A percentile compares a stretch with the other conserved stretches of the same genome.
These are phyloP conservation scores for Neoniphon sammara DNA, from an alignment of 2,797 vertebrate species.

Conservation along the genomic window DNA sequence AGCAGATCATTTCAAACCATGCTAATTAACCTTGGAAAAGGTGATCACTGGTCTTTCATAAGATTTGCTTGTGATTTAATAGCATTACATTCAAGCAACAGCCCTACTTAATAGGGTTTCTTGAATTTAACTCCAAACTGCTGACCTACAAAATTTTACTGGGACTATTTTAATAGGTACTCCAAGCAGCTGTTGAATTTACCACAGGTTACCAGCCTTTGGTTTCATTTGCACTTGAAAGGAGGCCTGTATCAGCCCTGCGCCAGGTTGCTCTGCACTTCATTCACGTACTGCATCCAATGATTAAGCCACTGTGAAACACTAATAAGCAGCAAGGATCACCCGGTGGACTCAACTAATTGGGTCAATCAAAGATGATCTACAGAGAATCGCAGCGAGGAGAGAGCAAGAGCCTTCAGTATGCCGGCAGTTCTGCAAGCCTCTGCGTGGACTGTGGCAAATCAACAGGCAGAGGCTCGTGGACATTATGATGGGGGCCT, in stretches of 20 bases:
- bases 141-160: conserved; percentile 48
- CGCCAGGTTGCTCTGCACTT: conserved; percentile 72
- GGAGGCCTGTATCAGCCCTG: conserved; percentile 57
- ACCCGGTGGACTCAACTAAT: conserved; percentile 77
- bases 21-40: conserved; percentile 1
- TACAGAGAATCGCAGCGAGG: conserved; percentile 61
- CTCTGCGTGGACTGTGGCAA: conserved; percentile 56
- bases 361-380: conserved; percentile 82
- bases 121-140: conserved; percentile 31
- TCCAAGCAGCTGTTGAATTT: conserved; percentile 62
- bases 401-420: conserved; percentile 57
- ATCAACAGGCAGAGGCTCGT: conserved; percentile 55
- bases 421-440: conserved; percentile 57
- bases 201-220: conserved; percentile 62
- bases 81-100: conserved; percentile 26
- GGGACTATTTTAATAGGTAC: conserved; percentile 35
- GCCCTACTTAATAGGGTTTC: not conserved
- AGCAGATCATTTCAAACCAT: not conserved
- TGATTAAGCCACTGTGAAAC: conserved; percentile 79
- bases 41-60: not conserved
- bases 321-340: conserved; percentile 79
- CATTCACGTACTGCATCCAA: conserved; percentile 67
- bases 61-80: conserved; percentile 27
- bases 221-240: conserved; percentile 78
- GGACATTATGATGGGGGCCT: conserved; percentile 65